phyloP scores from a whole-genome alignment of 2,113 vertebrate species.

The Eonycteris spelaea region DNA sequence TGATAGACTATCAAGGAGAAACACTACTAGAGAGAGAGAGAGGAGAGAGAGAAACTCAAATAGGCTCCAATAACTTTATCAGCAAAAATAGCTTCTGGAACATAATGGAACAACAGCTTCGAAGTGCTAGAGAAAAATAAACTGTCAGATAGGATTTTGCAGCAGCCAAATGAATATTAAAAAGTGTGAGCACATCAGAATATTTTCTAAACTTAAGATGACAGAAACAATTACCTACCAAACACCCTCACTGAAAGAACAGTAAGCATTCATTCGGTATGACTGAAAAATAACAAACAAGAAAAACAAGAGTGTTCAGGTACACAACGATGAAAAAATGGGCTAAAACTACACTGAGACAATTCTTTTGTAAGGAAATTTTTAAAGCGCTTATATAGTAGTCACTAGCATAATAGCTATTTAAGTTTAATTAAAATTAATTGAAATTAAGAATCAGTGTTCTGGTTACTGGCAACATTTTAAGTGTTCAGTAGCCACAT shows the following conservation, averaged over 20 bases:
- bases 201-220: slow-evolving; percentile 3
- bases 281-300: neutral
- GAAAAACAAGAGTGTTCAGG: neutral
- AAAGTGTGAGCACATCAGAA: neutral
- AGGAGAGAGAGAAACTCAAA: neutral
- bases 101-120: neutral
- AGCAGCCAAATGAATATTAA: slow-evolving; percentile 3
- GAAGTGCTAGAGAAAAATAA: neutral
- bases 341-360: neutral
- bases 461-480: neutral
- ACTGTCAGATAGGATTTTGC: neutral
- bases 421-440: neutral
- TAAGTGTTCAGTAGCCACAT: neutral
- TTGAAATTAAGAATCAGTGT: neutral
- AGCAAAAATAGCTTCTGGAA: neutral
- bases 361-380: neutral
- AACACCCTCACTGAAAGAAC: neutral
- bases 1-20: neutral
- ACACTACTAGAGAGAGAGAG: neutral
- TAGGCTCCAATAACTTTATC: neutral
- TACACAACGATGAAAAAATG: neutral
- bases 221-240: neutral
- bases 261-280: neutral
- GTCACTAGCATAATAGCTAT: neutral
- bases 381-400: neutral